Evolutionary conservation across 2,888 invertebrate species (phyloP).

Genomic region (Congeria kusceri): DNA sequence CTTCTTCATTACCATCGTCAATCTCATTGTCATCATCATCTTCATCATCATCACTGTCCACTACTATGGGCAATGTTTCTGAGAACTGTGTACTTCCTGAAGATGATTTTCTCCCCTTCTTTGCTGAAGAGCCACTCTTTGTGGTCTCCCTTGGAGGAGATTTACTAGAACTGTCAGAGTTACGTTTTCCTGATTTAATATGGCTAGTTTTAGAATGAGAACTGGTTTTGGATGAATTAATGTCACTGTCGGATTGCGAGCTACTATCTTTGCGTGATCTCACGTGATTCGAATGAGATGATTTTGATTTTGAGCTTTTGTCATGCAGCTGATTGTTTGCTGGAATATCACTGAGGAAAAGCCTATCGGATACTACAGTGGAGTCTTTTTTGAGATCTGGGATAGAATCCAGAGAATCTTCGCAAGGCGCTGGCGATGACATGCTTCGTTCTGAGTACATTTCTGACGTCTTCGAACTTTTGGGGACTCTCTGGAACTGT

Average conservation of each 20-base stretch:
- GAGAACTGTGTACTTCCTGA: slow-evolving; percentile 31
- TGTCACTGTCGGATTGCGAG: slow-evolving; percentile 49
- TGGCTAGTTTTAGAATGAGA: slow-evolving; percentile 39
- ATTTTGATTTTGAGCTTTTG: slow-evolving; percentile 44
- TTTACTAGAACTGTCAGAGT: slow-evolving; percentile 36
- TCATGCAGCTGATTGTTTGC: slow-evolving; percentile 49
- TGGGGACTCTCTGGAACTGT: slow-evolving; percentile 66
- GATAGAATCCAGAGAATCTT: slow-evolving; percentile 31
- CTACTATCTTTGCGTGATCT: slow-evolving; percentile 46
- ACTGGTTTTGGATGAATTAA: slow-evolving; percentile 29
- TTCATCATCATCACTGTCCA: slow-evolving; percentile 24
- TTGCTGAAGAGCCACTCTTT: background rate
- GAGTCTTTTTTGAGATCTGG: slow-evolving; percentile 51
- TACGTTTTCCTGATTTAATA: slow-evolving; percentile 32
- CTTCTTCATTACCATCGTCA: slow-evolving; percentile 28
- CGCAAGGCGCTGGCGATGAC: slow-evolving; percentile 17
- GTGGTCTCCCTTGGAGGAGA: slow-evolving; percentile 16
- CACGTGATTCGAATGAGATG: slow-evolving; percentile 28
- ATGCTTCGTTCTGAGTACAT: slow-evolving; percentile 31
- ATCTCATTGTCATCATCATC: slow-evolving; percentile 35
- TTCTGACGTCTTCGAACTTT: slow-evolving; percentile 50
- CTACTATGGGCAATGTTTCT: slow-evolving; percentile 51
- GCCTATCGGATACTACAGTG: slow-evolving; percentile 41
- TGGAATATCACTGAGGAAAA: slow-evolving; percentile 54
- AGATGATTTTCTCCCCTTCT: slow-evolving; percentile 17